These are phyloP conservation scores for Bimastos eiseni DNA, from an alignment of 2,888 invertebrate species.

Conservation along the genomic window DNA sequence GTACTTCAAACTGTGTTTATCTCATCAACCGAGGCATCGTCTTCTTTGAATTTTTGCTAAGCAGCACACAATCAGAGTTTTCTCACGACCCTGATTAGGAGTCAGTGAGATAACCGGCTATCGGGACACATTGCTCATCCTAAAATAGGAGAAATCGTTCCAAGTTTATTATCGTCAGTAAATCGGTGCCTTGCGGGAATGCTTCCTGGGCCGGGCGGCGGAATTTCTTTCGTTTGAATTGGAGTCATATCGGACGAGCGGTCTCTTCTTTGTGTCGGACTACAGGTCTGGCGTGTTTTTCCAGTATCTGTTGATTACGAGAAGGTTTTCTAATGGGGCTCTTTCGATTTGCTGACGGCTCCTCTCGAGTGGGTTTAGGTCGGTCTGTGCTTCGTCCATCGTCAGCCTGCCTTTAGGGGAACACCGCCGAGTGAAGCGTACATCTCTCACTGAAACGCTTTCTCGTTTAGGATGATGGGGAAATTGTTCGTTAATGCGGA, in stretches of 20 bases:
- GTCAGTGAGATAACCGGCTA: neutral
- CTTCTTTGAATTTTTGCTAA: neutral
- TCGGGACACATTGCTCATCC: neutral
- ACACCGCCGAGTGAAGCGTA: neutral
- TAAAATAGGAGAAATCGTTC: neutral
- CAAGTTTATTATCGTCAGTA: neutral
- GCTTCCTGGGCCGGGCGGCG: neutral
- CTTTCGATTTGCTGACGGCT: neutral
- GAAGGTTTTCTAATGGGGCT: neutral
- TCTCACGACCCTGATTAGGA: neutral
- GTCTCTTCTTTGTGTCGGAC: neutral
- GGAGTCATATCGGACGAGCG: neutral
- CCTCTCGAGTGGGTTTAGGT: neutral
- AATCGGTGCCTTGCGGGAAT: neutral
- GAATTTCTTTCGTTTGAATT: neutral
- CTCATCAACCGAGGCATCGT: neutral
- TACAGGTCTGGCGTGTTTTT: neutral
- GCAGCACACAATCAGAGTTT: neutral
- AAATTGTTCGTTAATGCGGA: neutral
- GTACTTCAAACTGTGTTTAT: neutral
- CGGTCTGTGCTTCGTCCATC: neutral
- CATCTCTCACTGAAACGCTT: neutral
- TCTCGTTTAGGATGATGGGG: neutral
- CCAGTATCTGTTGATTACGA: neutral
- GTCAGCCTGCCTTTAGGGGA: neutral